Conservation (phyloP, 2,113 vertebrate genomes). For the Notarius lentiginosus region DNA sequence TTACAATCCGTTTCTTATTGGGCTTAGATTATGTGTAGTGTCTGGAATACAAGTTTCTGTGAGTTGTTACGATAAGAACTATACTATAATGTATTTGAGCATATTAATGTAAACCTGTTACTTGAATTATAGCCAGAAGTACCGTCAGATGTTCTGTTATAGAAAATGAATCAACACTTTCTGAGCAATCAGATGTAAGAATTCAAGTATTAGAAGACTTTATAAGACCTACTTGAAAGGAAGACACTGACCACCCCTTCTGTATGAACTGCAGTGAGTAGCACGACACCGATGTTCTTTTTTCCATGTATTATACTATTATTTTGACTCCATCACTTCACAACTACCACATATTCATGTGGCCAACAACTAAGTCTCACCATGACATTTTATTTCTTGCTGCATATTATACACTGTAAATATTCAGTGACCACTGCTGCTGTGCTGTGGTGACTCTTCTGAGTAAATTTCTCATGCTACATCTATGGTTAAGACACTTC, state of each 20-base stretch:
- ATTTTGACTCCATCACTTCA: not conserved
- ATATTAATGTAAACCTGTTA: not conserved
- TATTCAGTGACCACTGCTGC: slow-evolving; percentile 5
- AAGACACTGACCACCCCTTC: not conserved
- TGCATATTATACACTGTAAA: not conserved
- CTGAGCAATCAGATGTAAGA: not conserved
- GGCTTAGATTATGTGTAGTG: not conserved
- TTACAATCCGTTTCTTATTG: not conserved
- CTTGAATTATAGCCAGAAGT: not conserved
- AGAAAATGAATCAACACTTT: not conserved
- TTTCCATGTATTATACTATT: not conserved
- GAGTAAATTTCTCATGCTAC: not conserved
- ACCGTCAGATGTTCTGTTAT: not conserved
- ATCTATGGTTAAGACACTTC: slow-evolving; percentile 3
- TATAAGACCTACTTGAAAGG: not conserved
- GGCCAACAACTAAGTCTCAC: not conserved
- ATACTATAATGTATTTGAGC: not conserved
- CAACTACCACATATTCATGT: not conserved
- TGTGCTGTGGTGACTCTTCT: not conserved
- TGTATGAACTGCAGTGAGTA: not conserved
- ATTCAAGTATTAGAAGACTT: not conserved
- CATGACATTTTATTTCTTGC: not conserved
- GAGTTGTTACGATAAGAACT: not conserved
- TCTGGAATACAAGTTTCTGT: not conserved
- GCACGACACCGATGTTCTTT: not conserved